A percentile compares a stretch with the other conserved stretches of the same genome.
These are phyloP conservation scores for Tanypteryx hageni DNA, from an alignment of 2,888 invertebrate species.

Conservation along the genomic window DNA sequence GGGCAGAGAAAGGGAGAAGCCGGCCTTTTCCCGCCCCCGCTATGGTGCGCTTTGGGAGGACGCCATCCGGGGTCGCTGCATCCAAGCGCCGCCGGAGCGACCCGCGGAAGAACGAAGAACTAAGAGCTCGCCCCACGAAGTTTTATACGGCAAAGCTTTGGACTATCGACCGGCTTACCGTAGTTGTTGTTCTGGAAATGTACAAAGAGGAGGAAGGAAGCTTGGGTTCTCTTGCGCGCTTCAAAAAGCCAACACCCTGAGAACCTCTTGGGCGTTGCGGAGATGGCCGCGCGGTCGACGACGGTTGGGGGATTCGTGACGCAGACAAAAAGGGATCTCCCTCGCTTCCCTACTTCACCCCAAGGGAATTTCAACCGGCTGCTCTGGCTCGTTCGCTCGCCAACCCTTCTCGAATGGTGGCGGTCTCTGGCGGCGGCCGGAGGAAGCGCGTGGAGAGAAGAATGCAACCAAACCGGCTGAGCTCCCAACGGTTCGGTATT, in stretches of 20 bases:
- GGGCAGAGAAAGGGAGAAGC: neutral
- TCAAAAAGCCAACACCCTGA: slow-evolving; percentile 31
- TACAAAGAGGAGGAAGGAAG: slow-evolving; percentile 56
- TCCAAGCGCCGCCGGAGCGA: slow-evolving; percentile 54
- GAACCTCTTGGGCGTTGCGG: slow-evolving; percentile 34
- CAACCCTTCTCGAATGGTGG: slow-evolving; percentile 5
- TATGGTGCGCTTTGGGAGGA: slow-evolving; percentile 33
- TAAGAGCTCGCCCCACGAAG: slow-evolving; percentile 4
- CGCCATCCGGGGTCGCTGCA: slow-evolving; percentile 43
- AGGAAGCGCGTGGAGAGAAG: slow-evolving; percentile 43
- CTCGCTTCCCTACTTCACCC: slow-evolving; percentile 4
- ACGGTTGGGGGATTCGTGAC: slow-evolving; percentile 13
- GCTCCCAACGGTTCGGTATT: slow-evolving; percentile 49
- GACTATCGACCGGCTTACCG: slow-evolving; percentile 55
- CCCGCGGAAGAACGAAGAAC: slow-evolving; percentile 23
- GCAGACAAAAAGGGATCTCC: slow-evolving; percentile 9
- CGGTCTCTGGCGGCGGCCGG: slow-evolving; percentile 36
- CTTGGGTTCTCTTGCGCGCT: slow-evolving; percentile 41
- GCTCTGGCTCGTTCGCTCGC: slow-evolving; percentile 4
- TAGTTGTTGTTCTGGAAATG: slow-evolving; percentile 64
- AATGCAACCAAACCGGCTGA: slow-evolving; percentile 64
- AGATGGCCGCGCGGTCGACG: slow-evolving; percentile 39
- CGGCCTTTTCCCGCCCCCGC: slow-evolving; percentile 54
- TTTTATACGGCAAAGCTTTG: slow-evolving; percentile 41
- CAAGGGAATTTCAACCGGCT: slow-evolving; percentile 54